Evolutionary conservation across 2,888 invertebrate species (phyloP).

Genomic region (Schrankia costaestrigalis): DNA sequence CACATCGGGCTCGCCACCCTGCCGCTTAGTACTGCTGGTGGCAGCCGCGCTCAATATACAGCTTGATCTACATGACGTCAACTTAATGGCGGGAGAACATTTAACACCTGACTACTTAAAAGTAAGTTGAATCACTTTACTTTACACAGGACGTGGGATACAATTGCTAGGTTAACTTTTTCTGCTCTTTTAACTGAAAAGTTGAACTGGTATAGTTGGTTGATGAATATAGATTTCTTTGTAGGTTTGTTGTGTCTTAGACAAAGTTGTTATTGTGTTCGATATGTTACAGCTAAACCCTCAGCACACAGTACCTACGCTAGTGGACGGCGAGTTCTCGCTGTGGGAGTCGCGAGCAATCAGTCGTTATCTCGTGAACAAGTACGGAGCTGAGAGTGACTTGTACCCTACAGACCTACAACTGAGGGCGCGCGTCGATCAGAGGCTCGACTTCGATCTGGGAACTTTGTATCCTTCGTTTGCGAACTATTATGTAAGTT

Average conservation of each 20-base stretch:
- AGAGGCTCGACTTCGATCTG: conserved; percentile 89
- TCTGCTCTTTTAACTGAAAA: too few species aligned
- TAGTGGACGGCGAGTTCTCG: conserved; percentile 90
- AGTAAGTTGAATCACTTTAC: background rate
- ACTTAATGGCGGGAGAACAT: background rate
- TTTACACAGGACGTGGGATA: too few species aligned
- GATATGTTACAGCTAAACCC: conserved; percentile 89
- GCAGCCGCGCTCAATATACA: background rate
- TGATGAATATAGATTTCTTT: too few species aligned
- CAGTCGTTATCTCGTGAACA: conserved; percentile 87
- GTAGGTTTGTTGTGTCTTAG: too few species aligned
- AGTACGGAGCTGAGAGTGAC: conserved; percentile 88
- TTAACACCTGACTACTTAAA: conserved; percentile 1
- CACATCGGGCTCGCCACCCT: background rate
- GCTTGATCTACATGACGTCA: background rate
- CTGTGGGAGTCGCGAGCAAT: conserved; percentile 93
- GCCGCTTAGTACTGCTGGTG: background rate
- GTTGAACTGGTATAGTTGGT: too few species aligned
- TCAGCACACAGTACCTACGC: conserved; percentile 91
- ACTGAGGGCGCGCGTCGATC: conserved; percentile 88
- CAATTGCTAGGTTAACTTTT: too few species aligned
- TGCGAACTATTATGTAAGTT: conserved; percentile 85
- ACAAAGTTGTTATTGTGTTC: too few species aligned
- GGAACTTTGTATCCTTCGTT: conserved; percentile 87
- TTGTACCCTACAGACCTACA: conserved; percentile 89